Base-by-base conservation (phyloP, 2,888 invertebrate genomes). In the Ectemnius continuus region DNA sequence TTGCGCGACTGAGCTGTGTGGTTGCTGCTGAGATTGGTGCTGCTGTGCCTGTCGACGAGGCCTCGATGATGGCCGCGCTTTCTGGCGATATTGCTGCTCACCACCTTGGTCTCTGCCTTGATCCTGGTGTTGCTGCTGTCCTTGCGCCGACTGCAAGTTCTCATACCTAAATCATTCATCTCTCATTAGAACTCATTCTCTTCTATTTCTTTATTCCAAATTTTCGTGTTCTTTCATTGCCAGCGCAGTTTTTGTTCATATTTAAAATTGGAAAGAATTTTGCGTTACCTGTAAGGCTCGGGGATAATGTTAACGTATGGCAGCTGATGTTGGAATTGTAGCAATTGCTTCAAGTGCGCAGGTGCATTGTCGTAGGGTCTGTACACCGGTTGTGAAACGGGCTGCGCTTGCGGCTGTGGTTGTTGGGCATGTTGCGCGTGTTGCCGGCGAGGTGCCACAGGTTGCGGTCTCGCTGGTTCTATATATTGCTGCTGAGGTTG, bases 301-400 rank as follows among this genome's bases (percentile, higher is more conserved):
- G 90, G 90, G 56, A 90, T 88, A 67, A 86, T 85, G 76, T 89
- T 89, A 57, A 87, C 61, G 75, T 90, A 90, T n/a, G 90, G 90
- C 71, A 90, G 87, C 69, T 89, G 88, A 16, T 86, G 85, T 70
- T 90, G 90, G 66, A 85, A 89, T 45, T 88, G 86, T 11, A 90
- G 83, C 46, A 90, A 65, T 66, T 90, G 87, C 36, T 88, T 88
- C 48, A 91, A 90, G 46, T 87, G 85, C 3, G 87, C 74, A 0
- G 91, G 90, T 6, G 89, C 88, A 58, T 86, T 87, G 11, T 85
- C 80, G 56, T 84, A 86, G n/a, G 88, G 78, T 45, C 80, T 85
- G 77, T 88, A 88, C 73, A 83, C 82, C 0, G 82, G 80, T 58
- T 75, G 48, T 11, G 78, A 73, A 6, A 70, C n/a, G 36, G 80